A percentile compares a stretch with the other conserved stretches of the same genome.
These are phyloP conservation scores for Sceloporus tristichus DNA, from an alignment of 2,113 vertebrate genomes.

Conservation along the genomic window DNA sequence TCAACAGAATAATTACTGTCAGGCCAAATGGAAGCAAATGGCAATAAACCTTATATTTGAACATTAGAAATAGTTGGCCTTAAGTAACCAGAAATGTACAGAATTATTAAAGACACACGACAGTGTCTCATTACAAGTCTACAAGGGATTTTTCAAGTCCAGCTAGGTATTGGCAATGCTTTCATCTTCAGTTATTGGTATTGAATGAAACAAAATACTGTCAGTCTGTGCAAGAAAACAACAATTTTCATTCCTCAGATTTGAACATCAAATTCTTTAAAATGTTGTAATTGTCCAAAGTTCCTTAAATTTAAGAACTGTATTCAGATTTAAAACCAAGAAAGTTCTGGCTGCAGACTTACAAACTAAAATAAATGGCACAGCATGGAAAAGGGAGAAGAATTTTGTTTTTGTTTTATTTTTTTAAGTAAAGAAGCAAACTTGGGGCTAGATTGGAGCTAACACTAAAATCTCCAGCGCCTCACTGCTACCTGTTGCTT, in stretches of 20 bases:
- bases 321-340: neutral
- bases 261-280: neutral
- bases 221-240: neutral
- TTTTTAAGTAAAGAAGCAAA: neutral
- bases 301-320: neutral
- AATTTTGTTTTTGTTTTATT: too few species aligned
- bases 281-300: neutral
- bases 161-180: neutral
- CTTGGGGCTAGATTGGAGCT: neutral
- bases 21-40: neutral
- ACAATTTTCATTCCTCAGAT: neutral
- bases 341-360: neutral
- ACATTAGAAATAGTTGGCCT: neutral
- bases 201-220: neutral
- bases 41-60: neutral
- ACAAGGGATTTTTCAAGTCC: neutral
- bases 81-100: neutral
- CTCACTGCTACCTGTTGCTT: neutral
- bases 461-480: neutral
- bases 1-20: neutral
- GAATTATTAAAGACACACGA: neutral
- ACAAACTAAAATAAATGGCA: neutral
- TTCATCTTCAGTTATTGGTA: neutral
- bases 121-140: neutral
- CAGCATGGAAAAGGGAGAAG: neutral